Percentiles rank a stretch among this genome's conserved stretches.
Evolutionary conservation across 1,140 invertebrate genomes (phyloP).

Genomic region (Tachypleus tridentatus): DNA sequence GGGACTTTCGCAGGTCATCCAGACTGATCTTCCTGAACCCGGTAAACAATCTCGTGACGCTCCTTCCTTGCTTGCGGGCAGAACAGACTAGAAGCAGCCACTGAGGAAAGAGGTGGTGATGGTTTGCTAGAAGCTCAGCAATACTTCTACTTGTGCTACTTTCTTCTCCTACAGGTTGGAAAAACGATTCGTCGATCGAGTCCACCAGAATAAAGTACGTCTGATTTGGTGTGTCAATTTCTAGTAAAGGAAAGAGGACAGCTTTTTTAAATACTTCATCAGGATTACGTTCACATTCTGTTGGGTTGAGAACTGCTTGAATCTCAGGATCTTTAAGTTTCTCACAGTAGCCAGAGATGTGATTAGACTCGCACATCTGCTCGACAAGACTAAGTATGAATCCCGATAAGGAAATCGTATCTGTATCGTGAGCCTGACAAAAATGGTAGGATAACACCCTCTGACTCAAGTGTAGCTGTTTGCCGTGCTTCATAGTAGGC

Average conservation of each 20-base stretch:
- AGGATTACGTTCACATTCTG: constrained; percentile 47
- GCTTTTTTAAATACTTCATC: constrained; percentile 83
- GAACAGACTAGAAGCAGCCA: constrained; percentile 87
- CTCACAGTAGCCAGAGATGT: constrained; percentile 56
- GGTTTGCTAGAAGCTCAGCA: constrained; percentile 59
- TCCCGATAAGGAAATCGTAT: constrained; percentile 56
- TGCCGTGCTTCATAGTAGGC: constrained; percentile 59
- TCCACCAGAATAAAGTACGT: constrained; percentile 77
- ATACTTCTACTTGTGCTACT: constrained; percentile 11
- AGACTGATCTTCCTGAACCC: constrained; percentile 71
- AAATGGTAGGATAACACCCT: constrained; percentile 69
- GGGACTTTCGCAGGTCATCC: constrained; percentile 77
- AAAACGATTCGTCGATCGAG: constrained; percentile 69
- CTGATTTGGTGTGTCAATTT: constrained; percentile 63
- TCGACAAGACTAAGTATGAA: constrained; percentile 73
- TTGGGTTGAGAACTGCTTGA: constrained; percentile 24
- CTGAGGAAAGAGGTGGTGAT: constrained; percentile 83
- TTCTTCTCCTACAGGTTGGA: constrained; percentile 8
- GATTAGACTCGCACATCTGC: constrained; percentile 50
- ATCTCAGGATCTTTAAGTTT: constrained; percentile 59
- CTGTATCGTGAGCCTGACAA: constrained; percentile 51
- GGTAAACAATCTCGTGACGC: constrained; percentile 79
- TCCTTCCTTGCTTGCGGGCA: constrained; percentile 62
- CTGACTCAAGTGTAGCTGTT: constrained; percentile 56
- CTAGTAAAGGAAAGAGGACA: constrained; percentile 69